Percentiles rank a stretch among this genome's conserved stretches.
Conservation (phyloP, 2,888 invertebrate genomes). For the Tubulanus polymorphus region DNA sequence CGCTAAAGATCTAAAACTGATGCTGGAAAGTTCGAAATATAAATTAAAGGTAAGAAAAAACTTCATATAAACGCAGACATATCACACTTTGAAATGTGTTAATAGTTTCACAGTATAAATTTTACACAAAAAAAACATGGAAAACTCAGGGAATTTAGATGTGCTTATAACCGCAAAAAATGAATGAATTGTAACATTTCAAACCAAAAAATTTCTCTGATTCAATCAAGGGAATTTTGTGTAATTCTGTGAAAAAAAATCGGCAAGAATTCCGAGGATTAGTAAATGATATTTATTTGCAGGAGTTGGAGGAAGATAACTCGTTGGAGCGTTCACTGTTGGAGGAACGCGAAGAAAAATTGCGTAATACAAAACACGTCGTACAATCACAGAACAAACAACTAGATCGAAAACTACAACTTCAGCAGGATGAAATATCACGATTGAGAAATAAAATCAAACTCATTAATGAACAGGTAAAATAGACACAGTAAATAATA, state of each 20-base stretch:
- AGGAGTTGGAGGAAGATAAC: conserved; percentile 34
- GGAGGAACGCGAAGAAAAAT: conserved; percentile 27
- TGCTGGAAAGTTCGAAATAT: conserved; percentile 32
- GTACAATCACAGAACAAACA: conserved; percentile 29
- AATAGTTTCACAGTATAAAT: too few relatives aligned
- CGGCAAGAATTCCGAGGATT: background rate
- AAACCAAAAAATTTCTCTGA: too few relatives aligned
- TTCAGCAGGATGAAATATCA: conserved; percentile 34
- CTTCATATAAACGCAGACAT: too few relatives aligned
- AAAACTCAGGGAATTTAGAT: too few relatives aligned
- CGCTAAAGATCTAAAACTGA: conserved; percentile 38
- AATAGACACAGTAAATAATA: background rate
- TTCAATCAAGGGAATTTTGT: too few relatives aligned
- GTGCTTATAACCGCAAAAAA: too few relatives aligned
- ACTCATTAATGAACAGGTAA: conserved; percentile 29
- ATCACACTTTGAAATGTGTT: too few relatives aligned
- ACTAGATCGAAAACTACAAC: conserved; percentile 31
- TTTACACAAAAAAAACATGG: too few relatives aligned
- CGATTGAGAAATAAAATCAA: conserved; percentile 29
- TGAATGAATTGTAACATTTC: too few relatives aligned
- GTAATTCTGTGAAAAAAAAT: too few relatives aligned
- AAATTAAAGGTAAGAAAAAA: conserved; percentile 8
- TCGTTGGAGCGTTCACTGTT: conserved; percentile 14
- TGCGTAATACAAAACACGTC: conserved; percentile 30
- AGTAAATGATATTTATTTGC: conserved; percentile 2